Conservation (phyloP, 2,113 vertebrate species). For the Caloenas nicobarica region DNA sequence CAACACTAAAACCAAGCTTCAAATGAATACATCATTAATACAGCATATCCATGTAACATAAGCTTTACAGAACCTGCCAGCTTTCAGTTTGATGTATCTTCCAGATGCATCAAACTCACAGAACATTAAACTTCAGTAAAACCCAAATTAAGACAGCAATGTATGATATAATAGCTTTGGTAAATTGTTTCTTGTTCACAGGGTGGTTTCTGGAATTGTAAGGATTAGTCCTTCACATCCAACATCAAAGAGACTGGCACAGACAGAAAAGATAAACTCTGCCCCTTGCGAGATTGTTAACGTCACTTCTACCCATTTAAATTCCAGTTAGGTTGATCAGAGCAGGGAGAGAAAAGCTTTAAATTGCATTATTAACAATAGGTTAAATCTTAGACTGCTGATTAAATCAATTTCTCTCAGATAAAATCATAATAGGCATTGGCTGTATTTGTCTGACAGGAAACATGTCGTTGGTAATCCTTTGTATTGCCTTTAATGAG, state of each 20-base stretch:
- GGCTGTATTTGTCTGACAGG: constrained; percentile 56
- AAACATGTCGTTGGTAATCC: constrained; percentile 53
- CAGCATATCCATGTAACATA: neutral
- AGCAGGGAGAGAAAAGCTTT: constrained; percentile 38
- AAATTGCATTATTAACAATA: constrained; percentile 64
- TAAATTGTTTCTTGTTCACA: constrained; percentile 32
- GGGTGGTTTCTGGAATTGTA: constrained; percentile 3
- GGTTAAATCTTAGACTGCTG: constrained; percentile 36
- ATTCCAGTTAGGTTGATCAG: constrained; percentile 53
- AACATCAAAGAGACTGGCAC: constrained; percentile 35
- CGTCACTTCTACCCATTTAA: constrained; percentile 50
- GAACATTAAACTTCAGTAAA: neutral
- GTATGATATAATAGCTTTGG: neutral
- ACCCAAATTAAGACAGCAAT: neutral
- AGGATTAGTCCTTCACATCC: neutral
- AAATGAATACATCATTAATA: neutral
- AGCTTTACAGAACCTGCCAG: neutral
- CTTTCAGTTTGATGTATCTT: neutral
- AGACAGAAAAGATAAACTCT: constrained; percentile 47
- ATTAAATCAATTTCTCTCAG: constrained; percentile 63
- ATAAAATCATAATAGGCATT: constrained; percentile 48
- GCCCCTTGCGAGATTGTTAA: constrained; percentile 40
- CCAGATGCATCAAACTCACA: neutral
- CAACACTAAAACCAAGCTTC: neutral
- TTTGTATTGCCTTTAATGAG: constrained; percentile 69